These are phyloP conservation scores for Dicyrtoma fusca DNA, from an alignment of 2,888 invertebrate species.

Conservation along the genomic window DNA sequence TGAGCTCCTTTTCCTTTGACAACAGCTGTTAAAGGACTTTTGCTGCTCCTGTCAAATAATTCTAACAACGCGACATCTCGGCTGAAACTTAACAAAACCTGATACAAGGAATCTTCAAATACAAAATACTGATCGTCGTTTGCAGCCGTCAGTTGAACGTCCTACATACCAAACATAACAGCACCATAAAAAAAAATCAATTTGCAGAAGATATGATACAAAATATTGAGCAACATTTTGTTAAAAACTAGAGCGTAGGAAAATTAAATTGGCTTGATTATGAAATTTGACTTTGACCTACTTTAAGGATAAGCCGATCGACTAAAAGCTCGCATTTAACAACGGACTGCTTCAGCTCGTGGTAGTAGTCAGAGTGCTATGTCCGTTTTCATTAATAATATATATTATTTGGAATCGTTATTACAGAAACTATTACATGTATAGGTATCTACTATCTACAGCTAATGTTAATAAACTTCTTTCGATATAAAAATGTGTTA, in stretches of 20 bases:
- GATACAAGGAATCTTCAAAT: constrained; percentile 93
- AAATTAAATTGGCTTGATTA: no score
- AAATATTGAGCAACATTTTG: no score
- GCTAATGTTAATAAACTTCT: constrained; percentile 5
- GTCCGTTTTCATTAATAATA: no score
- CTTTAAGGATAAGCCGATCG: constrained; percentile 90
- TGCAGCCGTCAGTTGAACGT: constrained; percentile 91
- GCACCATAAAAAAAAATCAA: constrained; percentile 2
- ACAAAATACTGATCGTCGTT: constrained; percentile 98
- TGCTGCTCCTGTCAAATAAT: constrained; percentile 66
- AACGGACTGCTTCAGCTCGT: constrained; percentile 78
- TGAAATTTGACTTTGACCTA: constrained; percentile 56
- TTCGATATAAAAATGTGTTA: no score
- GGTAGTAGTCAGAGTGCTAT: constrained; percentile 76
- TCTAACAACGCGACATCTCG: constrained; percentile 80
- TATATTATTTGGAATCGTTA: neutral
- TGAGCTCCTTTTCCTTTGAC: constrained; percentile 71
- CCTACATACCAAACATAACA: constrained; percentile 64
- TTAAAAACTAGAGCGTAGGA: no score
- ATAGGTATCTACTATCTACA: neutral
- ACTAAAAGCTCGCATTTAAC: constrained; percentile 88
- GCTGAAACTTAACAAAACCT: constrained; percentile 89
- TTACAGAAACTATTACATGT: neutral
- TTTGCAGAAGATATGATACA: neutral
- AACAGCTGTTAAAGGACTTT: constrained; percentile 72